Evolutionary conservation across 2,888 invertebrate species (phyloP).

Genomic region (Trachelus tabidus): DNA sequence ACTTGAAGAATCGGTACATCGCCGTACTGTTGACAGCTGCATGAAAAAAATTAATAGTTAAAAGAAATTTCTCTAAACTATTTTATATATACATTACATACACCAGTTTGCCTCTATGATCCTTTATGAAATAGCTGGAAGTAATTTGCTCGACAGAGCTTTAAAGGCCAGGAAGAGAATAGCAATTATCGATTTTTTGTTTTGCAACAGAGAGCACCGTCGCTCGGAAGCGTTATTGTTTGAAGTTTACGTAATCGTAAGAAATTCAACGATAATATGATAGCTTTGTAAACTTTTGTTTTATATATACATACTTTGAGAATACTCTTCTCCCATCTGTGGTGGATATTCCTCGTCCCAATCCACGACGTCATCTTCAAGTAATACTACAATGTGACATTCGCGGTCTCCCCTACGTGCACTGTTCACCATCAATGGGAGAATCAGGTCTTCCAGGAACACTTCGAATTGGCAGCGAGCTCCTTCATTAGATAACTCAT

Average conservation of each 20-base stretch:
- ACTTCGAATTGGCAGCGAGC: constrained; percentile 96
- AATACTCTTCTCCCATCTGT: constrained; percentile 99
- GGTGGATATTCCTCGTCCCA: constrained; percentile 99
- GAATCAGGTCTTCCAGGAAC: constrained; percentile 93
- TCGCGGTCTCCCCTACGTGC: constrained; percentile 96
- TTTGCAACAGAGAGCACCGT: too few species aligned
- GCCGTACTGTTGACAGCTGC: constrained; percentile 93
- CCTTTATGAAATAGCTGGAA: too few species aligned
- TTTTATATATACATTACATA: neutral
- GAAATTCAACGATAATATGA: too few species aligned
- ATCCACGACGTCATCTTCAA: constrained; percentile 95
- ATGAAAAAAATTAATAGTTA: constrained; percentile 25
- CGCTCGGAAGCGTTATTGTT: too few species aligned
- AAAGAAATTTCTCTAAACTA: neutral
- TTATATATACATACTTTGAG: constrained; percentile 78
- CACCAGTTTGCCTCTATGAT: too few species aligned
- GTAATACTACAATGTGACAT: constrained; percentile 95
- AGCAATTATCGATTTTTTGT: too few species aligned
- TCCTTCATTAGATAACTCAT: constrained; percentile 99
- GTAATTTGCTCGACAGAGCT: too few species aligned
- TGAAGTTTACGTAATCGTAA: too few species aligned
- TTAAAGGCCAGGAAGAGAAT: too few species aligned
- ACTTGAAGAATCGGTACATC: constrained; percentile 98
- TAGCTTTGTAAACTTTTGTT: too few species aligned
- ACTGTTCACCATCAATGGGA: constrained; percentile 96